phyloP scores from a whole-genome alignment of 2,797 vertebrate species.

The Alauda arvensis region DNA sequence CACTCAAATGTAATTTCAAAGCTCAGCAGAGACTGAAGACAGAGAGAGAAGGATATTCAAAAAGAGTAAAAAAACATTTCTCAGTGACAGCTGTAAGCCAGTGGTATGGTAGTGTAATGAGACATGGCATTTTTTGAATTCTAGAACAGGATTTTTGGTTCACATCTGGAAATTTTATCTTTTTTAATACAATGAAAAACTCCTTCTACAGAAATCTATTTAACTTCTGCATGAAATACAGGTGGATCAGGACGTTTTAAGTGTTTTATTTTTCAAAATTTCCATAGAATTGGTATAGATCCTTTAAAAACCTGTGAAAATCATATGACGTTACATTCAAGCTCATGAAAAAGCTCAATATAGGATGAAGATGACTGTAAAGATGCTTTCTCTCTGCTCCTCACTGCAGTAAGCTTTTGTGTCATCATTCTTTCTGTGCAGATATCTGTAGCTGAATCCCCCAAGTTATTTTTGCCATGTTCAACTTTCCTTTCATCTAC shows the following conservation, averaged over 20 bases:
- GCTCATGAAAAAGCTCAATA: not conserved
- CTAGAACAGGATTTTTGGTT: not conserved
- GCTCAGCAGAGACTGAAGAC: not conserved
- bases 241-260: fast-evolving
- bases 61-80: not conserved
- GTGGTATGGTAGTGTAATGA: not conserved
- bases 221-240: not conserved
- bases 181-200: not conserved
- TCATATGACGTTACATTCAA: not conserved
- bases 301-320: not conserved
- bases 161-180: not conserved
- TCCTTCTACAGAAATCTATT: not conserved
- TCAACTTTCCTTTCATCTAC: not conserved
- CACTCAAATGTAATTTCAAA: not conserved
- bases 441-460: not conserved
- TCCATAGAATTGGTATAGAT: not conserved
- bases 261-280: not conserved
- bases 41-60: not conserved
- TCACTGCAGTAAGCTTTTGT: not conserved
- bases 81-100: not conserved
- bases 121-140: not conserved
- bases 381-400: not conserved
- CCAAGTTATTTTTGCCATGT: not conserved
- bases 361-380: not conserved
- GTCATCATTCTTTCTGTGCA: not conserved